These are phyloP conservation scores for Scaeva pyrastri DNA, from an alignment of 2,888 invertebrate genomes.

Conservation along the genomic window DNA sequence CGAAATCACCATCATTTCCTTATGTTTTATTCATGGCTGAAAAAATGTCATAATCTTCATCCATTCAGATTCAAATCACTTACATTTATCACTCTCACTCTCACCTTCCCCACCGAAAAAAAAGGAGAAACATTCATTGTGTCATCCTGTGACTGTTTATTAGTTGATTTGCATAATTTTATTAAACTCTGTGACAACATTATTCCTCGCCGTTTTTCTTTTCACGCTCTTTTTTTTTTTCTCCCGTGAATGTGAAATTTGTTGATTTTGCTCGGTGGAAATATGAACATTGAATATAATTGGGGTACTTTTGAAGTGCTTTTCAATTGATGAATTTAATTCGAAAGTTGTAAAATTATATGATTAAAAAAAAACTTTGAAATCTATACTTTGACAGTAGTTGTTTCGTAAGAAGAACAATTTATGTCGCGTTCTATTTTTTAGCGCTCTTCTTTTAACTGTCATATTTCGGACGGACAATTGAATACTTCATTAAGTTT, in stretches of 20 bases:
- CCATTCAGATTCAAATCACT: conserved; percentile 9
- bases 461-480: too few relatives aligned
- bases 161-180: conserved; percentile 21
- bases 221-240: neutral
- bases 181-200: neutral
- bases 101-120: neutral
- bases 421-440: too few relatives aligned
- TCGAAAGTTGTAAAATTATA: neutral
- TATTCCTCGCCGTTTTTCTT: too few relatives aligned
- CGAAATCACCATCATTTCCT: neutral
- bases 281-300: neutral
- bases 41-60: neutral
- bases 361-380: too few relatives aligned
- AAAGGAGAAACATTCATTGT: neutral
- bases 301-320: neutral
- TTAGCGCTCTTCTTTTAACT: too few relatives aligned
- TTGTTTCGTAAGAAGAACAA: too few relatives aligned
- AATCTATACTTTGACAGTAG: too few relatives aligned
- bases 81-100: neutral
- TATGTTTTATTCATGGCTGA: conserved; percentile 22
- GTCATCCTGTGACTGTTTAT: neutral
- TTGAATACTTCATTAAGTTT: too few relatives aligned
- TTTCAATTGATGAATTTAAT: neutral
- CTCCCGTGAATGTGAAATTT: neutral
- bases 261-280: neutral